Conservation (phyloP, 2,888 invertebrate genomes). For the Blastobasis adustella region DNA sequence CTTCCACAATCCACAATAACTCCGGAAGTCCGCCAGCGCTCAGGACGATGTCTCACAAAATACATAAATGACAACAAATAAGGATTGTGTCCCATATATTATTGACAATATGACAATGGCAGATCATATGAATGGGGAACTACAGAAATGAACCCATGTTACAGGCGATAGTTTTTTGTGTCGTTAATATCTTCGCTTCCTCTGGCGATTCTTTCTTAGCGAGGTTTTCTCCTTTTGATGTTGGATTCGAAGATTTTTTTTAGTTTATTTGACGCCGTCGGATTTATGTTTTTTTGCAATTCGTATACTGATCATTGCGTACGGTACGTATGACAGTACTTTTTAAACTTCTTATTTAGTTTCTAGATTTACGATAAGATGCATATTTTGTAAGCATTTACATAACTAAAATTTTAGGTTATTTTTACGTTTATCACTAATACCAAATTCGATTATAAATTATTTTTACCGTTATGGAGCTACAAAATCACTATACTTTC, state of each 20-base stretch:
- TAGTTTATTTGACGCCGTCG: slow-evolving; percentile 30
- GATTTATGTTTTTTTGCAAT: slow-evolving; percentile 24
- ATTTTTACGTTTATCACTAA: no score
- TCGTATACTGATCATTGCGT: slow-evolving; percentile 7
- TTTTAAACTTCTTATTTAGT: no score
- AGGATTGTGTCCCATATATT: slow-evolving; percentile 39
- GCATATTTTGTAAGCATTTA: no score
- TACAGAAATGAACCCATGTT: slow-evolving; percentile 24
- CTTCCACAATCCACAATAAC: slow-evolving; percentile 25
- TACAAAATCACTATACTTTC: no score
- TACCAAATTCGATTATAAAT: no score
- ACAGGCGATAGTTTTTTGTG: slow-evolving; percentile 25
- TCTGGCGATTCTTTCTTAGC: slow-evolving; percentile 18
- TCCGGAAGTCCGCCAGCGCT: slow-evolving; percentile 53
- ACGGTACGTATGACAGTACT: neutral
- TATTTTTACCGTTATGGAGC: no score
- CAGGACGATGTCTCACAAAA: slow-evolving; percentile 40
- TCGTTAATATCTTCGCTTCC: slow-evolving; percentile 33
- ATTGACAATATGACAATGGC: slow-evolving; percentile 39
- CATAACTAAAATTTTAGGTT: no score
- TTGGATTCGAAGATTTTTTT: slow-evolving; percentile 32
- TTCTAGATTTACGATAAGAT: no score
- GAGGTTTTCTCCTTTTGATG: slow-evolving; percentile 26
- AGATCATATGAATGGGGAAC: slow-evolving; percentile 28
- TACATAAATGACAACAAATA: slow-evolving; percentile 64